Evolutionary conservation across 2,888 invertebrate species (phyloP), one percentile per base, ranked within the genome.

Genomic region (Amiota minor): DNA sequence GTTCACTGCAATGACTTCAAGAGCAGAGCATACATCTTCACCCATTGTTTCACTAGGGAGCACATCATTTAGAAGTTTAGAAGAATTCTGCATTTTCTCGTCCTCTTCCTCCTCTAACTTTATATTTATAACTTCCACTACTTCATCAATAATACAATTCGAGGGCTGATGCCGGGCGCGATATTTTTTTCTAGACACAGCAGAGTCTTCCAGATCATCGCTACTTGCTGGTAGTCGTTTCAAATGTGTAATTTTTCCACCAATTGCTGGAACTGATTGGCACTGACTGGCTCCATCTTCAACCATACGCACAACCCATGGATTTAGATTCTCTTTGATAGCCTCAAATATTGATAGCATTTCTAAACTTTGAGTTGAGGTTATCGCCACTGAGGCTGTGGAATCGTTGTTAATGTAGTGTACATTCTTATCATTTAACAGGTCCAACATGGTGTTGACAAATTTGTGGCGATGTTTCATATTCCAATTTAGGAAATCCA

Each of bases 251-350:
- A 23, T 18, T 9, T 62, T 53, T n/a, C n/a, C 12, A 12, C n/a
- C 1, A 12, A 20, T 9, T 11, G 59, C 10, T 59, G 20, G 6
- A 9, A 20, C 20, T 9, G 53, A 20, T 18, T 23, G 12, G 18
- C 45, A 18, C 1, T 61, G 59, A 11, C 65, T 47, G 9, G 71
- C n/a, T 18, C n/a, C 59, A 67, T 47, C 65, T 1, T 69, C 49
- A 8, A 75, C 65, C 10, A 72, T 67, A 49, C 67, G 14, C 23
- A 68, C 67, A 20, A 68, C 12, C 67, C 67, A 68, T 23, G 62
- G 20, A 70, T 72, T 73, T 10, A 75, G 1, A 12, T 70, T 47
- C 0, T 35, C 23, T 20, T 70, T 75, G 1, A 72, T 49, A 11
- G 59, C 50, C 9, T 47, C 18, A 50, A 45, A 75, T 35, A 75